phyloP scores from a whole-genome alignment of 1,140 invertebrate species.

The Scaptomyza montana region DNA sequence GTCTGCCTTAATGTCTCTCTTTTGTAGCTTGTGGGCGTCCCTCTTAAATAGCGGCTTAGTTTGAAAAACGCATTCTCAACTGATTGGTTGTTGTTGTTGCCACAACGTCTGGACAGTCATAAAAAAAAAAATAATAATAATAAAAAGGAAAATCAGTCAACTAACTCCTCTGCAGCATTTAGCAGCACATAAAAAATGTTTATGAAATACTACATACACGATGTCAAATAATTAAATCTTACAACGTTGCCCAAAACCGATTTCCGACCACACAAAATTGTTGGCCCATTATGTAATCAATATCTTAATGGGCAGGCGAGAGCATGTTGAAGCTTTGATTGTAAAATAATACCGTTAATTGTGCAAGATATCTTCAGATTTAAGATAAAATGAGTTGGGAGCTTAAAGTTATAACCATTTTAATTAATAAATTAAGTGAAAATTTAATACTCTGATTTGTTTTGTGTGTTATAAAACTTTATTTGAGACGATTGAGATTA shows the following conservation, averaged over 20 bases:
- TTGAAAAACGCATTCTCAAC: conserved; percentile 60
- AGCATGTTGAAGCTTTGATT: background rate
- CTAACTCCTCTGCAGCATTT: conserved; percentile 78
- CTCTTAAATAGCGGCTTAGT: conserved; percentile 31
- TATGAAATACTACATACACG: conserved; percentile 16
- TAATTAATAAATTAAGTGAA: background rate
- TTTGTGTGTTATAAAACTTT: background rate
- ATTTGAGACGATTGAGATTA: background rate
- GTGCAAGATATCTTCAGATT: conserved; percentile 16
- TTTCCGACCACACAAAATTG: conserved; percentile 51
- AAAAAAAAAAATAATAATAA: background rate
- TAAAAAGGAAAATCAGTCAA: no score
- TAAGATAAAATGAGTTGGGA: background rate
- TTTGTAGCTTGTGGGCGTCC: conserved; percentile 47
- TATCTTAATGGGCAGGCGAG: conserved; percentile 33
- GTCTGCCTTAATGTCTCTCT: conserved; percentile 20
- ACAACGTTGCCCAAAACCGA: conserved; percentile 34
- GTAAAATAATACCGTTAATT: conserved; percentile 27
- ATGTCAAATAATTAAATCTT: conserved; percentile 55
- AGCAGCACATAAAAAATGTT: conserved; percentile 76
- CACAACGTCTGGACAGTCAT: conserved; percentile 49
- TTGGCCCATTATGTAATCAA: conserved; percentile 51
- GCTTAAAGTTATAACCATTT: background rate
- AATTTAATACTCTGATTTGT: background rate
- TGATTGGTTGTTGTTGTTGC: conserved; percentile 33